phyloP scores from a whole-genome alignment of 1,140 invertebrate genomes.

The Cydia splendana region DNA sequence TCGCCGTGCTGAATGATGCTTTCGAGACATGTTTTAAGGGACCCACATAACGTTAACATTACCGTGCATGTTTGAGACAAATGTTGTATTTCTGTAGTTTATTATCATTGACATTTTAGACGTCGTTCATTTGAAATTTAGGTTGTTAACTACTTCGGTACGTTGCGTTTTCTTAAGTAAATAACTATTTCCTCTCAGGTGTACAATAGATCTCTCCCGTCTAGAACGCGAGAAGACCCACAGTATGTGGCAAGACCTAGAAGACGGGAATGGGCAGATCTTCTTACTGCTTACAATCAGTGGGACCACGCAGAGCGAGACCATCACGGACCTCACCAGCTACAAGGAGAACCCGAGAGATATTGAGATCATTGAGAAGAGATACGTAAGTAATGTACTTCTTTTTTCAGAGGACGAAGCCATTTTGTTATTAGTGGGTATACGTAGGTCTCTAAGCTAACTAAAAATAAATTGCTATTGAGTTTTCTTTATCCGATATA shows the following conservation, averaged over 20 bases:
- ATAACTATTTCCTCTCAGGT: conserved; percentile 80
- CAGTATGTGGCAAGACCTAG: conserved; percentile 91
- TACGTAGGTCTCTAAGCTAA: too few species aligned
- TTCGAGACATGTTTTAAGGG: too few species aligned
- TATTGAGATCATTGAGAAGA: conserved; percentile 82
- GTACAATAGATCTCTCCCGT: conserved; percentile 90
- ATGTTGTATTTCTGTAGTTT: too few species aligned
- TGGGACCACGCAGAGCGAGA: conserved; percentile 94
- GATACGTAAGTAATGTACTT: conserved; percentile 85
- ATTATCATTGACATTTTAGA: too few species aligned
- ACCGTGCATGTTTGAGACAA: too few species aligned
- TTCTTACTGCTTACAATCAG: conserved; percentile 96
- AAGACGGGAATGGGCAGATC: conserved; percentile 93
- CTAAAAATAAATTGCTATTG: too few species aligned
- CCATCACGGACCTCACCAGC: conserved; percentile 92
- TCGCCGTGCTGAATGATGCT: too few species aligned
- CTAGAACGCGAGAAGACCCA: conserved; percentile 96
- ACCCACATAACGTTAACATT: too few species aligned
- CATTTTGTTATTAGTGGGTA: too few species aligned
- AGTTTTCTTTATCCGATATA: too few species aligned
- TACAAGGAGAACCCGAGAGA: conserved; percentile 91
- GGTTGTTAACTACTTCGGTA: conserved; percentile 28
- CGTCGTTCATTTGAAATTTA: neutral
- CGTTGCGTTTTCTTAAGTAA: neutral
- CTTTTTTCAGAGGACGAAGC: too few species aligned